phyloP scores from a whole-genome alignment of 2,888 invertebrate species.

The Eupsilia transversa region DNA sequence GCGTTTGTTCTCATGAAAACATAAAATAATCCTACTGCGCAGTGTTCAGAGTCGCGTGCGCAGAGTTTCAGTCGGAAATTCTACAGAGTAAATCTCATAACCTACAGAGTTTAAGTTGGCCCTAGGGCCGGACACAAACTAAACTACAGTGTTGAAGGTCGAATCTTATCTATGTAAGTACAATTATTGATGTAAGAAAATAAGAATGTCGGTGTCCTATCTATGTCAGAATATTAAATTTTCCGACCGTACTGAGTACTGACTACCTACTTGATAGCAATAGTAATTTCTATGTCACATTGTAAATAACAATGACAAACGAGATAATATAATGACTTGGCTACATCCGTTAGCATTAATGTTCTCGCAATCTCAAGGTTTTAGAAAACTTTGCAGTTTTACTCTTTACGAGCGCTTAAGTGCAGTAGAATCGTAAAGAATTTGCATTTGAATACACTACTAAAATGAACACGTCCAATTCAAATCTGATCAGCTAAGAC shows the following conservation, averaged over 20 bases:
- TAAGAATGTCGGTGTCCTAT: background rate
- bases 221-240: slow-evolving; percentile 1
- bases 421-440: slow-evolving; percentile 38
- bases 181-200: background rate
- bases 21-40: slow-evolving; percentile 44
- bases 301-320: slow-evolving; percentile 26
- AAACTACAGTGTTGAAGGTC: slow-evolving; percentile 15
- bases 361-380: slow-evolving; percentile 33
- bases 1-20: slow-evolving; percentile 60
- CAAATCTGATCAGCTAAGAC: slow-evolving; percentile 28
- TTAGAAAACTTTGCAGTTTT: slow-evolving; percentile 58
- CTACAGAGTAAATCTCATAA: slow-evolving; percentile 26
- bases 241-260: background rate
- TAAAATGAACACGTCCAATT: slow-evolving; percentile 40
- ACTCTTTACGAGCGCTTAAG: slow-evolving; percentile 36
- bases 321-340: slow-evolving; percentile 27
- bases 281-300: slow-evolving; percentile 6
- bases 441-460: slow-evolving; percentile 56
- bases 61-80: slow-evolving; percentile 29
- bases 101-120: slow-evolving; percentile 13
- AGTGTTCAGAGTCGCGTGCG: slow-evolving; percentile 25
- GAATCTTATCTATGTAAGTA: background rate
- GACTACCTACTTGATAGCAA: background rate
- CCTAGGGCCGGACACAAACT: background rate
- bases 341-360: slow-evolving; percentile 20